Evolutionary conservation across 2,113 vertebrate species (phyloP), one percentile per base, ranked within the genome.

Genomic region (Miniopterus natalensis): DNA sequence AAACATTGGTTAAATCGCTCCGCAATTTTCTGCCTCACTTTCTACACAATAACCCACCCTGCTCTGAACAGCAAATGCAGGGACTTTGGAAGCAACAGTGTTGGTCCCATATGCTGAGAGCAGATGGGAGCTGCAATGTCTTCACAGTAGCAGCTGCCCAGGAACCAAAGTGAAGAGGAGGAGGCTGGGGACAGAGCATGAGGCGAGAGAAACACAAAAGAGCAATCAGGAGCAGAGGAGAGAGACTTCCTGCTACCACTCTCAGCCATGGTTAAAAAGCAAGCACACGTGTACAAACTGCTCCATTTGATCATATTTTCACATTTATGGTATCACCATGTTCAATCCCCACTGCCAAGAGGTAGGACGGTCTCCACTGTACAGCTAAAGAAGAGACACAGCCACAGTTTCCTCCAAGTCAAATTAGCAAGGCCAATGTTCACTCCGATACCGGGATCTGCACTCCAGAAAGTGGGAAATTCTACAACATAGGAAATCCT

Each of bases 131-230:
- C 70, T 75, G 79, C 88, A 94, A 91, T 93, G 92, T 95, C 97
- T 97, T 97, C 96, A 91, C 88, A 96, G 96, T 89, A 96, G 92
- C 95, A 97, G 96, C 92, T 98, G 96, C 94, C 97, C 97, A 97
- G 95, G 91, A 96, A 87, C 93, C 91, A 89, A 88, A 86, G 91
- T 21, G 85, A 94, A 93, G 91, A 97, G 90, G 90, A 79, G 85
- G 92, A 66, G 92, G 90, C 57, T 79, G 63, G 92, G 74, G 83
- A 79, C 92, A 84, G 92, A 85, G 94, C 88, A 63, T 0, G 13
- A 88, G 68, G 49, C 83, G 83, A 73, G 85, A 91, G 94, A 95
- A 83, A 94, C 78, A 68, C 85, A 98, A 97, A 96, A 97, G 97
- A 97, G 96, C 97, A 98, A 77, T 90, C 88, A 0, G 49, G 74